Evolutionary conservation across 30 jellyfish, hydroid and myxozoan species (phyloP).

Genomic region (Mastigias papua): DNA sequence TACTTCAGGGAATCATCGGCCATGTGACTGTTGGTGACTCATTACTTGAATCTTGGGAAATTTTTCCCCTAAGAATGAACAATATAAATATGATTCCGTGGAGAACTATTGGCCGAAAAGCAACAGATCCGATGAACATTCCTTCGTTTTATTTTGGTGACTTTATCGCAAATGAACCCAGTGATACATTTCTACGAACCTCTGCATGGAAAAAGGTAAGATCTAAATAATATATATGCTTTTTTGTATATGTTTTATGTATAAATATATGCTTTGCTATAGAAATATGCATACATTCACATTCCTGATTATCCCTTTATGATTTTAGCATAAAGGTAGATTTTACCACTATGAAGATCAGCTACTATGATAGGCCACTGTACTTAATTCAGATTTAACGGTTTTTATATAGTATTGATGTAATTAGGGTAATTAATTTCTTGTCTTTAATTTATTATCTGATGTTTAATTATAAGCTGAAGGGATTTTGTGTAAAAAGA

Average conservation of each 20-base stretch:
- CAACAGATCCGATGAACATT: not conserved
- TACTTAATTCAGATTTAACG: no score
- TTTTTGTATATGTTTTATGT: not conserved
- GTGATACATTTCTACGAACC: constrained; percentile 73
- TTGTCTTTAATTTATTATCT: no score
- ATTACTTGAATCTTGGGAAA: constrained; percentile 54
- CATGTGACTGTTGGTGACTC: constrained; percentile 38
- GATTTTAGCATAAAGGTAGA: no score
- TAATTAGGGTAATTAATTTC: no score
- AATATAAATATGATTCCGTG: constrained; percentile 18
- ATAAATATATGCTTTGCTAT: no score
- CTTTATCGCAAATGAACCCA: constrained; percentile 35
- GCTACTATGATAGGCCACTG: no score
- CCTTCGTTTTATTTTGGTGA: constrained; percentile 50
- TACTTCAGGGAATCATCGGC: constrained; percentile 59
- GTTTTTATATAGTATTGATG: no score
- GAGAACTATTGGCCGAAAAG: not conserved
- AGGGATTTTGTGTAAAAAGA: no score
- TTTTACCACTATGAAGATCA: no score
- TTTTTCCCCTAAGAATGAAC: constrained; percentile 55
- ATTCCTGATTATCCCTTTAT: no score
- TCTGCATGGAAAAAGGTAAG: constrained; percentile 64
- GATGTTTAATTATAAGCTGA: no score
- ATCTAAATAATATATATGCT: not conserved
- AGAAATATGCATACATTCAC: no score